Conservation (phyloP, 2,888 invertebrate genomes). For the Agriopis leucophaearia region DNA sequence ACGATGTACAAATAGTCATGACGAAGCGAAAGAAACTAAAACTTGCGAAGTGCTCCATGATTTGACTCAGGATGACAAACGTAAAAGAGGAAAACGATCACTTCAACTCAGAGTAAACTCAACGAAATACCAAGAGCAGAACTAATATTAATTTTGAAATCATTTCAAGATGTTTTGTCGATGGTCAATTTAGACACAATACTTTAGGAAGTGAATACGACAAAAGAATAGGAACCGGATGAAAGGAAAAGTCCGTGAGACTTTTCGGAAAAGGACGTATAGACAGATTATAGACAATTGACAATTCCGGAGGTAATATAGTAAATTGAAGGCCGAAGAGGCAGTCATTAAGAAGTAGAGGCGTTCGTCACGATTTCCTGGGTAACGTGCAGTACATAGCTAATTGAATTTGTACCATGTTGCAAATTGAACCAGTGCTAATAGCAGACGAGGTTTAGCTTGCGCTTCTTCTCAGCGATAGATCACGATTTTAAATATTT, state of each 20-base stretch:
- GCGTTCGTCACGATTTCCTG: conserved; percentile 70
- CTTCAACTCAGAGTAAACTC: conserved; percentile 1
- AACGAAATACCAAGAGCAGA: conserved; percentile 1
- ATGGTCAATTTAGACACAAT: conserved; percentile 1
- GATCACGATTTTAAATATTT: conserved; percentile 22
- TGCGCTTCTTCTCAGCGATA: conserved; percentile 41
- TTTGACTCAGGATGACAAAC: conserved; percentile 13
- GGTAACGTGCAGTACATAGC: conserved; percentile 45
- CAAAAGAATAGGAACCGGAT: conserved; percentile 9
- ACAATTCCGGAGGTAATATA: conserved; percentile 8
- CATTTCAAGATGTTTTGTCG: not conserved
- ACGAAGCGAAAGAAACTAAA: conserved; percentile 6
- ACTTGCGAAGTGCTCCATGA: not conserved
- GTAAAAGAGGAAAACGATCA: conserved; percentile 1
- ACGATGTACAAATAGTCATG: conserved; percentile 13
- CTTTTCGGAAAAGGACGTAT: conserved; percentile 11
- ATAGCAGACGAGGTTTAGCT: conserved; percentile 56
- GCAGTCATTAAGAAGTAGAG: conserved; percentile 54
- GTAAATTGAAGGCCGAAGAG: conserved; percentile 33
- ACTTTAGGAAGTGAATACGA: conserved; percentile 10
- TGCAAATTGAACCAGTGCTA: conserved; percentile 66
- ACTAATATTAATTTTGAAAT: not conserved
- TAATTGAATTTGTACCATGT: conserved; percentile 72
- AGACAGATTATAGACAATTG: conserved; percentile 23
- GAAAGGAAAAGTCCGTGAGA: conserved; percentile 1